These are phyloP conservation scores for Cliona cf. orientalis DNA, from an alignment of 37 sponge, comb jelly and placozoan genomes.

Conservation along the genomic window DNA sequence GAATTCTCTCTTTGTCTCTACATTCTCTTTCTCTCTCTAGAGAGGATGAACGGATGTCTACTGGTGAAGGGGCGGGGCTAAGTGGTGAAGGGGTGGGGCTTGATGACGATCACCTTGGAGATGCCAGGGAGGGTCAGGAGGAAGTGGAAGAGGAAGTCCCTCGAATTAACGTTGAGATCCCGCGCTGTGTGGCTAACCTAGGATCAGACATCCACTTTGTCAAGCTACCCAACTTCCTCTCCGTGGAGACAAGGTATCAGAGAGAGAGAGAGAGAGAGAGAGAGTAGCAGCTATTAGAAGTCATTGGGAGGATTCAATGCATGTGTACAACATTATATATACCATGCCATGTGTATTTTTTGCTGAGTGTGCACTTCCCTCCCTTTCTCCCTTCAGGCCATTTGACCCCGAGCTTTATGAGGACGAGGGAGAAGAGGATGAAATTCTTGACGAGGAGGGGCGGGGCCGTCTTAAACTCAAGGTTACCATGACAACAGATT, in stretches of 20 bases:
- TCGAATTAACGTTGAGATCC: constrained; percentile 84
- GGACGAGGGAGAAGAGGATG: constrained; percentile 96
- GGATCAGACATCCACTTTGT: constrained; percentile 85
- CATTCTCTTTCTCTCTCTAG: neutral
- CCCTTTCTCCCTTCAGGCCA: constrained; percentile 53
- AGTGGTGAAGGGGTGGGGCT: neutral
- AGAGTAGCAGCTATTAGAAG: neutral
- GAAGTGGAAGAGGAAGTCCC: constrained; percentile 73
- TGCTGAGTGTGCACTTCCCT: too few relatives aligned
- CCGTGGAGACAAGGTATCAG: constrained; percentile 67
- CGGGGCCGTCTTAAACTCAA: constrained; percentile 92
- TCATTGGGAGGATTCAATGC: neutral
- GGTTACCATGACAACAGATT: too few relatives aligned
- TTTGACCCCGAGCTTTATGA: constrained; percentile 92
- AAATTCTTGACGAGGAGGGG: constrained; percentile 95
- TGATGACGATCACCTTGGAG: neutral
- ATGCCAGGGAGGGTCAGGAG: neutral
- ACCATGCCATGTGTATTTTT: too few relatives aligned
- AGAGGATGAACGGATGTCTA: neutral
- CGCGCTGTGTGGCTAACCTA: constrained; percentile 68
- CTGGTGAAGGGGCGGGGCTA: neutral
- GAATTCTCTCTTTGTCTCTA: neutral
- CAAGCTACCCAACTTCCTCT: constrained; percentile 96
- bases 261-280: too few relatives aligned
- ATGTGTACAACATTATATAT: neutral